Evolutionary conservation across 2,888 invertebrate genomes (phyloP).

Genomic region (Lordiphosa andalusiaca): DNA sequence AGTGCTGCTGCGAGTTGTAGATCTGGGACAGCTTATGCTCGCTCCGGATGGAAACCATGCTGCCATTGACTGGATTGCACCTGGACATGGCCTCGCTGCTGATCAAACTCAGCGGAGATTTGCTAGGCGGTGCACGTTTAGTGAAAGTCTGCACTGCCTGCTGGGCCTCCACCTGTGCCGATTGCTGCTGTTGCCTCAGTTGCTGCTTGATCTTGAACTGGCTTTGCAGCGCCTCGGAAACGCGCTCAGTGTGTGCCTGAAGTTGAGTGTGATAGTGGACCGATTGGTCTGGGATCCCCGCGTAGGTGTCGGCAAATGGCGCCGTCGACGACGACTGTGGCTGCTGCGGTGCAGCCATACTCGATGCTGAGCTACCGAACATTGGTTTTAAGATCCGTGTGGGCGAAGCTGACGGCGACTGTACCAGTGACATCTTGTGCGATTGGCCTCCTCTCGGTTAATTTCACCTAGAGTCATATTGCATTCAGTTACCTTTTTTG

Average conservation of each 20-base stretch:
- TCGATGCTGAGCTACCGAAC: no score
- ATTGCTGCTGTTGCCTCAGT: conserved; percentile 37
- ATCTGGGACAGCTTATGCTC: conserved; percentile 77
- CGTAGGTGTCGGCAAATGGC: conserved; percentile 10
- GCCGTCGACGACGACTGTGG: conserved; percentile 1
- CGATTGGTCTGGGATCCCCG: conserved; percentile 7
- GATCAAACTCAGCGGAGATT: conserved; percentile 31
- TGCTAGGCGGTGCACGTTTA: conserved; percentile 11
- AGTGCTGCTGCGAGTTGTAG: conserved; percentile 82
- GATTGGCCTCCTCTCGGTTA: no score
- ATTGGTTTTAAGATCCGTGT: neutral
- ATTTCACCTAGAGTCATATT: no score
- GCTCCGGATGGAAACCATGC: conserved; percentile 69
- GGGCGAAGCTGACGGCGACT: conserved; percentile 6
- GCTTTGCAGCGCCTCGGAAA: conserved; percentile 30
- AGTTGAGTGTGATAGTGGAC: conserved; percentile 8
- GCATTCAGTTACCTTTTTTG: no score
- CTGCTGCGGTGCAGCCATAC: conserved; percentile 2
- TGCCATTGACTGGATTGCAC: conserved; percentile 34
- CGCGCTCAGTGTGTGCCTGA: conserved; percentile 1
- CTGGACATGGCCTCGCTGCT: conserved; percentile 20
- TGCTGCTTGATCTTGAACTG: conserved; percentile 59
- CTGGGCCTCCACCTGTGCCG: no score
- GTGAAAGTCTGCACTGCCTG: neutral
- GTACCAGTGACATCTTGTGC: neutral